phyloP scores from a whole-genome alignment of 2,113 vertebrate species.

The Castor canadensis region DNA sequence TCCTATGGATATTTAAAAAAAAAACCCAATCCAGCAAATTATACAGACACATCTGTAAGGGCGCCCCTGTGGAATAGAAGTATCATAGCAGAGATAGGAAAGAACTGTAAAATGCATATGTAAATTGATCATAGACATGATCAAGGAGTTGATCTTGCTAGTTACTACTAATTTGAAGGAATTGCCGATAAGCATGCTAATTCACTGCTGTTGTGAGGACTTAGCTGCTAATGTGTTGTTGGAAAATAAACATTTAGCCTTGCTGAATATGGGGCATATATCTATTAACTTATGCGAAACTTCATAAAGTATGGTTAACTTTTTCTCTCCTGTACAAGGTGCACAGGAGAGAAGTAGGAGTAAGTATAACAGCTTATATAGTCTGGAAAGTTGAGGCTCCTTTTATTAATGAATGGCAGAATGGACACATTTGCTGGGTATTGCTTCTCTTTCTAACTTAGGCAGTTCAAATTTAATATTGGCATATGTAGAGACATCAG shows the following conservation, averaged over 20 bases:
- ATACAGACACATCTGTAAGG: too few relatives aligned
- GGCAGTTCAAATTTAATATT: conserved; percentile 12
- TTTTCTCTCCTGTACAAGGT: neutral
- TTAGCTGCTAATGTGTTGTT: neutral
- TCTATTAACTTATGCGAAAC: neutral
- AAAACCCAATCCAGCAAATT: neutral
- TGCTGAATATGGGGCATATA: neutral
- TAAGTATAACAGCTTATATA: neutral
- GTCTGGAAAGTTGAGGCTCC: neutral
- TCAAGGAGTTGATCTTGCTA: neutral
- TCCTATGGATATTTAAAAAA: neutral
- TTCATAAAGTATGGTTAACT: neutral
- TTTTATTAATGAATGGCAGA: neutral
- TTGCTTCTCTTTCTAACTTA: conserved; percentile 51
- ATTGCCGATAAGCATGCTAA: neutral
- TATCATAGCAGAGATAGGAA: neutral
- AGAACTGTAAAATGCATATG: neutral
- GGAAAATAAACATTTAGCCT: neutral
- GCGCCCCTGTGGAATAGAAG: too few relatives aligned
- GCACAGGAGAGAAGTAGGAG: neutral
- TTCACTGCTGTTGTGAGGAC: neutral
- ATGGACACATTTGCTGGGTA: neutral
- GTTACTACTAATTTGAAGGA: neutral
- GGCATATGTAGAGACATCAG: neutral
- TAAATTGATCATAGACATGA: neutral